phyloP scores from a whole-genome alignment of 2,888 invertebrate species.

The Bembecia ichneumoniformis region DNA sequence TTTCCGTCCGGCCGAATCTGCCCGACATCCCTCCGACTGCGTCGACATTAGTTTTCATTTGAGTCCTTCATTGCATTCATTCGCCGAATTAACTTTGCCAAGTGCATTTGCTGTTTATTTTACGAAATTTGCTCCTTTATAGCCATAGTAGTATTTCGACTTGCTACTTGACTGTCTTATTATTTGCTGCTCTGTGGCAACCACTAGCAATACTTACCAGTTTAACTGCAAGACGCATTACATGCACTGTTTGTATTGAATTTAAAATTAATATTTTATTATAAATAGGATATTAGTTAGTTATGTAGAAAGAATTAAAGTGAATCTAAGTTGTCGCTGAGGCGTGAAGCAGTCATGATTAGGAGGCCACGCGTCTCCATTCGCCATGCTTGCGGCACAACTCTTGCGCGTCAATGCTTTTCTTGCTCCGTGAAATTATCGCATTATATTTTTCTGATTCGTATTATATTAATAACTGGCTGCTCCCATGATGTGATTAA shows the following conservation, averaged over 20 bases:
- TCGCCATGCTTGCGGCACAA: slow-evolving; percentile 18
- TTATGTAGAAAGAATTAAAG: too few relatives aligned
- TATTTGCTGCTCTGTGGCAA: too few relatives aligned
- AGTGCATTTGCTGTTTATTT: slow-evolving; percentile 1
- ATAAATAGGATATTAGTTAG: too few relatives aligned
- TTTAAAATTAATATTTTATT: too few relatives aligned
- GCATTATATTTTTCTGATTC: not conserved
- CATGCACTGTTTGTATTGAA: too few relatives aligned
- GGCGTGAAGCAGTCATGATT: slow-evolving; percentile 7
- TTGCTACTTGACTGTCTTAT: too few relatives aligned
- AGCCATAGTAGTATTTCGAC: too few relatives aligned
- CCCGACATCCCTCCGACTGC: not conserved
- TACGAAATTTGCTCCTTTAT: not conserved
- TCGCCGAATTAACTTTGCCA: slow-evolving; percentile 29
- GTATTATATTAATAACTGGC: too few relatives aligned
- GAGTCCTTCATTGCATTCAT: slow-evolving; percentile 34
- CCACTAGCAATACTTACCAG: too few relatives aligned
- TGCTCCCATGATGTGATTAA: too few relatives aligned
- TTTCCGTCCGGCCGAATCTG: slow-evolving; percentile 36
- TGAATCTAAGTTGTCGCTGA: not conserved
- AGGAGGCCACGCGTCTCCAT: slow-evolving; percentile 19
- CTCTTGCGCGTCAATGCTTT: slow-evolving; percentile 27
- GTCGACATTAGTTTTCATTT: slow-evolving; percentile 63
- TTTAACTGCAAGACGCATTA: too few relatives aligned
- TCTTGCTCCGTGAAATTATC: slow-evolving; percentile 38